Conservation (phyloP, 2,113 vertebrate genomes). For the Colius striatus region DNA sequence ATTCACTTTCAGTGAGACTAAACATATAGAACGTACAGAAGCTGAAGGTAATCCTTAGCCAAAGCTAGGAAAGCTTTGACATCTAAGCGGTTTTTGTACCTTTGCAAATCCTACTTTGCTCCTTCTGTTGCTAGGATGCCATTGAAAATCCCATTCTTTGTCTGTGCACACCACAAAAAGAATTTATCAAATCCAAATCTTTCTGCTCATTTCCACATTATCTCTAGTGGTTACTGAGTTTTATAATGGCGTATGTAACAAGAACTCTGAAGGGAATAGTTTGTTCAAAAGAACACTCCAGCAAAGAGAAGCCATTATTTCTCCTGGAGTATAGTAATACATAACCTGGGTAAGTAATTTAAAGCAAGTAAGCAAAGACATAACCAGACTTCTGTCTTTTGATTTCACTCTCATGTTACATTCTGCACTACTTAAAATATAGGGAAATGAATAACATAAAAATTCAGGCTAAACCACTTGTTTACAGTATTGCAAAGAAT, state of each 20-base stretch:
- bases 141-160: neutral
- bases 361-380: neutral
- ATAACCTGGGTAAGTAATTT: neutral
- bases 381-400: neutral
- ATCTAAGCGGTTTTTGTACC: neutral
- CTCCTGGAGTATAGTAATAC: neutral
- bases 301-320: neutral
- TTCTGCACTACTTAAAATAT: neutral
- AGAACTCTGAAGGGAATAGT: neutral
- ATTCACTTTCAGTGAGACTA: neutral
- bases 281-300: neutral
- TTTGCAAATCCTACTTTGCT: neutral
- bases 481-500: neutral
- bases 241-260: neutral
- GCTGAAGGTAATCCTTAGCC: neutral
- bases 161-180: neutral
- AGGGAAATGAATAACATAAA: neutral
- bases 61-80: neutral
- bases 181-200: neutral
- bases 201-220: conserved; percentile 11
- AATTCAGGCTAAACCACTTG: neutral
- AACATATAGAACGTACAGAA: neutral
- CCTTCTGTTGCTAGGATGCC: neutral
- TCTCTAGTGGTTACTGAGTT: neutral
- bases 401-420: neutral